Evolutionary conservation across 2,797 vertebrate species (phyloP).

Genomic region (Hephaestus fuliginosus): DNA sequence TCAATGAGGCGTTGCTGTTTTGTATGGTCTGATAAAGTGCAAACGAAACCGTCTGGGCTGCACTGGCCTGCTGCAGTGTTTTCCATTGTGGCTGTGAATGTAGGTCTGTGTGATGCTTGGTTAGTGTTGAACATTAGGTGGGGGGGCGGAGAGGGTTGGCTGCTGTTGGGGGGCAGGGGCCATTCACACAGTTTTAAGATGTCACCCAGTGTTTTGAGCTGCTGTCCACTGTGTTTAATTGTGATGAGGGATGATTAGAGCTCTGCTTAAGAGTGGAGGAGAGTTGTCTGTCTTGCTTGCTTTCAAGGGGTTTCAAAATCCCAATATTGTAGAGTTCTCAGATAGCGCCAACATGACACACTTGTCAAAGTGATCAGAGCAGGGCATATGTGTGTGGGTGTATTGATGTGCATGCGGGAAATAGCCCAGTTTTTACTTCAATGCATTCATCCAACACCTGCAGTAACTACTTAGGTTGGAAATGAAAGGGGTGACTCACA

Average conservation of each 20-base stretch:
- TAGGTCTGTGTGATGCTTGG: constrained; percentile 80
- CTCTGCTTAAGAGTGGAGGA: constrained; percentile 46
- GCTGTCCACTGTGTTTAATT: constrained; percentile 73
- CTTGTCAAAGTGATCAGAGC: constrained; percentile 78
- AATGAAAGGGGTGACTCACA: constrained; percentile 65
- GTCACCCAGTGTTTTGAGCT: constrained; percentile 71
- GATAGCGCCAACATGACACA: constrained; percentile 71
- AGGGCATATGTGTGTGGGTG: constrained; percentile 77
- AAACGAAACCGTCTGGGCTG: constrained; percentile 77
- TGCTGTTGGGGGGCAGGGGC: constrained; percentile 35
- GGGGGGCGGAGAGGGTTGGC: constrained; percentile 20
- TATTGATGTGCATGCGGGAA: constrained; percentile 69
- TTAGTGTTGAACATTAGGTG: constrained; percentile 81
- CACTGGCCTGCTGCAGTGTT: constrained; percentile 67
- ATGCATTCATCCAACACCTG: constrained; percentile 77
- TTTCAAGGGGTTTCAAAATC: constrained; percentile 65
- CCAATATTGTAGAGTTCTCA: constrained; percentile 68
- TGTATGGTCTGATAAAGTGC: constrained; percentile 81
- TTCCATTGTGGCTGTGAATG: constrained; percentile 75
- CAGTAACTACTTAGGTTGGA: constrained; percentile 66
- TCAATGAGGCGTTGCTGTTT: constrained; percentile 82
- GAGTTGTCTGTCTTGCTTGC: constrained; percentile 50
- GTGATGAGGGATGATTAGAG: constrained; percentile 72
- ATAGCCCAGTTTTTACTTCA: constrained; percentile 74
- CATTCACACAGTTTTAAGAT: constrained; percentile 76